phyloP scores from a whole-genome alignment of 1,140 invertebrate genomes.

The Lordiphosa mommai region DNA sequence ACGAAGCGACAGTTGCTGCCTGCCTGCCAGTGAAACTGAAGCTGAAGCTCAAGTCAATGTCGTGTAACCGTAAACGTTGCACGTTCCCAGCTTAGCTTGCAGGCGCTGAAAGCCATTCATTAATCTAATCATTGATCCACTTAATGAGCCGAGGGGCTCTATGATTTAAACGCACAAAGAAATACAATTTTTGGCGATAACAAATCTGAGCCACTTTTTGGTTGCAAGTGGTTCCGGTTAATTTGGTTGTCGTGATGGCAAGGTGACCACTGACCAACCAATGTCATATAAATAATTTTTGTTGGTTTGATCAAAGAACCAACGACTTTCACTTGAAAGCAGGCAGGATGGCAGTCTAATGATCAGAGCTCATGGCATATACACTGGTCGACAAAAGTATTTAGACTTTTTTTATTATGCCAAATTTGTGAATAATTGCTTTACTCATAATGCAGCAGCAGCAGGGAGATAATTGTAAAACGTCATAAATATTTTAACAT shows the following conservation, averaged over 20 bases:
- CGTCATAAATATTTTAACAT: no score
- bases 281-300: slow-evolving; percentile 43
- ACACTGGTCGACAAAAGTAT: no score
- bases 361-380: not conserved
- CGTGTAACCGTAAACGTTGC: slow-evolving; percentile 58
- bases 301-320: not conserved
- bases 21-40: slow-evolving; percentile 24
- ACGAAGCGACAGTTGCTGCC: slow-evolving; percentile 56
- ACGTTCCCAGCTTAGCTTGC: slow-evolving; percentile 30
- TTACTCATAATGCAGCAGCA: no score
- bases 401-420: no score
- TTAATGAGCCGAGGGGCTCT: slow-evolving; percentile 57
- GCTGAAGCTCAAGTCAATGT: slow-evolving; percentile 39
- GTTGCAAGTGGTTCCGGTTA: slow-evolving; percentile 42
- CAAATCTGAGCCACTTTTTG: slow-evolving; percentile 63
- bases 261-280: slow-evolving; percentile 43
- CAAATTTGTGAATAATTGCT: no score
- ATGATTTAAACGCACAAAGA: slow-evolving; percentile 38
- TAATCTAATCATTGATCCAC: slow-evolving; percentile 75
- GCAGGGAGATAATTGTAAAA: no score
- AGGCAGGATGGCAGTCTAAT: not conserved
- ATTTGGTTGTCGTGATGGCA: slow-evolving; percentile 38
- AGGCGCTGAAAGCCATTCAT: slow-evolving; percentile 71
- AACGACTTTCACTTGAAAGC: slow-evolving; percentile 35
- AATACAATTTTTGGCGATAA: slow-evolving; percentile 31